These are phyloP conservation scores for Cosmia trapezina DNA, from an alignment of 2,888 invertebrate genomes.

Conservation along the genomic window DNA sequence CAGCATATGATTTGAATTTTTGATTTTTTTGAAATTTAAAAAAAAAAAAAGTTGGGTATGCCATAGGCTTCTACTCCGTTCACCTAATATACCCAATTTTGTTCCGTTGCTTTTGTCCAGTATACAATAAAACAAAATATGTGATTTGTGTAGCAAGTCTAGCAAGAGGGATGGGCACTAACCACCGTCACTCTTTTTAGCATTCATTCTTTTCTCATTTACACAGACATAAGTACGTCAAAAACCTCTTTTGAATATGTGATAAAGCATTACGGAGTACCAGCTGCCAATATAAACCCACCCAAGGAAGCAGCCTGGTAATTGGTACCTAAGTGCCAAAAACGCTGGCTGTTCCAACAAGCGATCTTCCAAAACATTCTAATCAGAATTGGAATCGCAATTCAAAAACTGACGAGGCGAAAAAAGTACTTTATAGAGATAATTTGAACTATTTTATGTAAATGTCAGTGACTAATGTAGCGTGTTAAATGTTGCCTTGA, in stretches of 20 bases:
- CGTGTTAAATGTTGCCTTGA: neutral
- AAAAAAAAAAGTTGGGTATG: too few relatives aligned
- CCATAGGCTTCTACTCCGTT: too few relatives aligned
- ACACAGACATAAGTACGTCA: neutral
- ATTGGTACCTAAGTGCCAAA: neutral
- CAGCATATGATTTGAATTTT: too few relatives aligned
- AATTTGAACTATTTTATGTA: neutral
- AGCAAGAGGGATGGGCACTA: too few relatives aligned
- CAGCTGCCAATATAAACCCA: too few relatives aligned
- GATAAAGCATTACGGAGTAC: neutral
- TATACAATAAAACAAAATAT: too few relatives aligned
- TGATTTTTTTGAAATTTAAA: too few relatives aligned
- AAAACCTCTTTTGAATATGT: neutral
- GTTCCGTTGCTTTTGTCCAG: too few relatives aligned
- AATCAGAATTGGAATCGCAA: neutral
- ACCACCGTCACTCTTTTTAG: neutral
- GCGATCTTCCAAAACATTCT: neutral
- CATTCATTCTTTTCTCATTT: neutral
- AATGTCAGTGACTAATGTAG: conserved; percentile 1
- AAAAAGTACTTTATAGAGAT: neutral
- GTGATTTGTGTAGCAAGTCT: too few relatives aligned
- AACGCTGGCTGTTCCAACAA: neutral
- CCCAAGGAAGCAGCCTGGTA: too few relatives aligned
- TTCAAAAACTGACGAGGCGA: conserved; percentile 3
- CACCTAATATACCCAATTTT: too few relatives aligned